phyloP scores from a whole-genome alignment of 2,888 invertebrate genomes.

The Imbricaverruca yamaguchii region DNA sequence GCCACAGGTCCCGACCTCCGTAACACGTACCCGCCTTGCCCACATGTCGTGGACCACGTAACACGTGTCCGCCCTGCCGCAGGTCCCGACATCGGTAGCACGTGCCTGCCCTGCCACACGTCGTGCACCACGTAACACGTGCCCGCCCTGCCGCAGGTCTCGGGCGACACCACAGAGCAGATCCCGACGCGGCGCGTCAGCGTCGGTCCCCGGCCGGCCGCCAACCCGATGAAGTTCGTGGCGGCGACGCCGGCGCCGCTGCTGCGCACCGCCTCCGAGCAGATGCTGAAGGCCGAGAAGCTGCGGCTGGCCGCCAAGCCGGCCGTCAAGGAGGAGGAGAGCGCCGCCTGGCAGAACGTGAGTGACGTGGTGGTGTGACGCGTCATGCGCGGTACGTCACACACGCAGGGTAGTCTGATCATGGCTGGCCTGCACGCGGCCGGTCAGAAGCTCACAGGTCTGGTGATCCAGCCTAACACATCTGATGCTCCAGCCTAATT shows the following conservation, averaged over 20 bases:
- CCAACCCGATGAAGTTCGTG: conserved; percentile 80
- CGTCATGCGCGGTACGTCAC: too few relatives aligned
- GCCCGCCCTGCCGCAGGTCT: not conserved
- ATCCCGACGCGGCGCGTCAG: conserved; percentile 53
- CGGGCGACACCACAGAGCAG: conserved; percentile 33
- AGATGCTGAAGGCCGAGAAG: conserved; percentile 73
- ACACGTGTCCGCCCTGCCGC: too few relatives aligned
- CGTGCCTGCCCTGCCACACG: not conserved
- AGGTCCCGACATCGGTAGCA: too few relatives aligned
- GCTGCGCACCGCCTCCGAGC: conserved; percentile 74
- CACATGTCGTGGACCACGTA: too few relatives aligned
- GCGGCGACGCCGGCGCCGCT: conserved; percentile 66
- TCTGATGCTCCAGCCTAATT: too few relatives aligned
- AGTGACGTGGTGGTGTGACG: conserved; percentile 2
- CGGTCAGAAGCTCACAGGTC: too few relatives aligned
- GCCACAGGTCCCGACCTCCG: too few relatives aligned
- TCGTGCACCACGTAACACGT: too few relatives aligned
- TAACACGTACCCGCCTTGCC: too few relatives aligned
- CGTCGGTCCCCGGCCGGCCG: conserved; percentile 72
- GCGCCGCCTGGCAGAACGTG: conserved; percentile 33
- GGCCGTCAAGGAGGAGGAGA: conserved; percentile 55
- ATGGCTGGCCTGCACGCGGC: too few relatives aligned
- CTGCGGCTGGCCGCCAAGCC: conserved; percentile 68
- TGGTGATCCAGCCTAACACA: too few relatives aligned
- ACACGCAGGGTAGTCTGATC: too few relatives aligned